These are phyloP conservation scores for Lanistes nyassanus DNA, from an alignment of 1,140 invertebrate species.

Conservation along the genomic window DNA sequence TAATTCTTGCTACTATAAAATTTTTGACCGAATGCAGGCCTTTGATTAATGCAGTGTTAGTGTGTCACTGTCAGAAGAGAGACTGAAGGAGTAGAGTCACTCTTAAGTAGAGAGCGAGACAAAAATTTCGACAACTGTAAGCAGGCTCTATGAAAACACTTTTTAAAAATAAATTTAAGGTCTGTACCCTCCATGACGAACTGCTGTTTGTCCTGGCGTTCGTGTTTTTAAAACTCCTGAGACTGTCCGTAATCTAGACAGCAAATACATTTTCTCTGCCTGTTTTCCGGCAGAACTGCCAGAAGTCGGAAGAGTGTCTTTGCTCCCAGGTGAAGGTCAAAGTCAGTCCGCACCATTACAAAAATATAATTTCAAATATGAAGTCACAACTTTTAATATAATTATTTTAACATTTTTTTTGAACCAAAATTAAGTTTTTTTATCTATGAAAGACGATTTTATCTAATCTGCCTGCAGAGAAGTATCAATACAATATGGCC, in stretches of 20 bases:
- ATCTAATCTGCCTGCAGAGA: conserved; percentile 16
- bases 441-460: background rate
- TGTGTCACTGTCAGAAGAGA: conserved; percentile 6
- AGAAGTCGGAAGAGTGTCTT: conserved; percentile 5
- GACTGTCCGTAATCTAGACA: conserved; percentile 18
- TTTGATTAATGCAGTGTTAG: background rate
- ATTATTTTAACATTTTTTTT: background rate
- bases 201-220: background rate
- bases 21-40: background rate
- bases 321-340: conserved; percentile 1
- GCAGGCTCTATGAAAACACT: too few species aligned
- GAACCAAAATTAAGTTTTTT: background rate
- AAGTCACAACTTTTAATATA: background rate
- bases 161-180: too few species aligned
- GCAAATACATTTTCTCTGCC: conserved; percentile 27
- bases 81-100: background rate
- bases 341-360: background rate
- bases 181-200: conserved; percentile 23
- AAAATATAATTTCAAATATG: background rate
- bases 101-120: background rate
- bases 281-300: background rate
- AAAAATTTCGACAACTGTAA: too few species aligned
- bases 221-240: conserved; percentile 19
- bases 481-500: conserved; percentile 39
- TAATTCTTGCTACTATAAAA: too few species aligned